Conservation (phyloP, 2,797 vertebrate species). For the Hydrolagus colliei region DNA sequence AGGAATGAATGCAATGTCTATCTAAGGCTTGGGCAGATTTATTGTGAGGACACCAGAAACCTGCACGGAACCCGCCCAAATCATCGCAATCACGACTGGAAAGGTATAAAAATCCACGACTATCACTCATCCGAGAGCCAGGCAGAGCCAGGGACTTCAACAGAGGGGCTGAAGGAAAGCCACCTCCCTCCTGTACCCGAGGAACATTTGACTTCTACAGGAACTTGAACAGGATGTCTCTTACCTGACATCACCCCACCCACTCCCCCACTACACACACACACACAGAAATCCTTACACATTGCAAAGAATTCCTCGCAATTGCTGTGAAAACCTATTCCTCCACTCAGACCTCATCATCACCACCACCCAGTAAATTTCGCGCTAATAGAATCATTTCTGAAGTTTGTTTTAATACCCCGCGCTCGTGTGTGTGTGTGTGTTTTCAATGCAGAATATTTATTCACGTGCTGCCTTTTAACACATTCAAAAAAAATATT, state of each 20-base stretch:
- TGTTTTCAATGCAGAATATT: not conserved
- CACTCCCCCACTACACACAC: too few species aligned
- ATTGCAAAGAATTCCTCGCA: not conserved
- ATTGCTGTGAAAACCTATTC: too few species aligned
- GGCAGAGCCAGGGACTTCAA: not conserved
- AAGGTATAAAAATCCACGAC: slow-evolving; percentile 21
- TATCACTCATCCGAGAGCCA: slow-evolving; percentile 14
- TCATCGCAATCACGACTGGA: slow-evolving; percentile 28
- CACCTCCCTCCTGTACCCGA: not conserved
- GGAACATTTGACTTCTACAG: not conserved
- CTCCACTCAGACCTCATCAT: too few species aligned
- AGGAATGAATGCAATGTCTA: not conserved
- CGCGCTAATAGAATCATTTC: not conserved
- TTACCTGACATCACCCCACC: too few species aligned
- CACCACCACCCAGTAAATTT: not conserved
- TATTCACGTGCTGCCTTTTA: not conserved
- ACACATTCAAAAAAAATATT: not conserved
- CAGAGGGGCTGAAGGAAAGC: not conserved
- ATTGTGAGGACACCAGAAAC: slow-evolving; percentile 22
- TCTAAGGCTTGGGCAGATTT: not conserved
- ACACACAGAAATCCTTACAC: not conserved
- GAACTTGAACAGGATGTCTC: not conserved
- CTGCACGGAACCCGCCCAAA: slow-evolving; percentile 28
- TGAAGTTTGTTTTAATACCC: slow-evolving; percentile 6
- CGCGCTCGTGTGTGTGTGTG: not conserved